Conservation (phyloP, 2,888 invertebrate genomes). For the Scaeva pyrastri region DNA sequence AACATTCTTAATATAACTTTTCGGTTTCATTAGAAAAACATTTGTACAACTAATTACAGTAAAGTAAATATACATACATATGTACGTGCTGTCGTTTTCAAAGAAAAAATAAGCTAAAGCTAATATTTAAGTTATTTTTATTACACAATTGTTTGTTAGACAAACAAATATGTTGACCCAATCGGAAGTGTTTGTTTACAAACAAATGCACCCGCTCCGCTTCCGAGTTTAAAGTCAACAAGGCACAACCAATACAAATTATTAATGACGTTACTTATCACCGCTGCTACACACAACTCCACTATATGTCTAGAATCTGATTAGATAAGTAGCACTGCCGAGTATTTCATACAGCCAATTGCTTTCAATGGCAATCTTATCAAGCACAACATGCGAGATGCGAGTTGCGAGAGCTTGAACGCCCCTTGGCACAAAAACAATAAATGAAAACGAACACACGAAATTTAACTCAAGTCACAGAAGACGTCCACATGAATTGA, state of each 20-base stretch:
- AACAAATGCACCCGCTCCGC: slow-evolving; percentile 29
- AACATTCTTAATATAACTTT: background rate
- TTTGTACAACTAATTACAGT: background rate
- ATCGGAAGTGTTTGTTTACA: slow-evolving; percentile 19
- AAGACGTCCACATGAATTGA: background rate
- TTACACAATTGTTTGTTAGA: background rate
- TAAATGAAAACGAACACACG: background rate
- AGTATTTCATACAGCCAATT: slow-evolving; percentile 33
- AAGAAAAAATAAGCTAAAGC: background rate
- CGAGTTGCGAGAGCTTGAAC: background rate
- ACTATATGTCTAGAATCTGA: slow-evolving; percentile 27
- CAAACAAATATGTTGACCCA: slow-evolving; percentile 14
- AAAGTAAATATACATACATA: background rate
- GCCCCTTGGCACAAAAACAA: background rate
- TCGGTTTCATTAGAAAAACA: background rate
- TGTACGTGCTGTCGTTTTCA: too few relatives aligned
- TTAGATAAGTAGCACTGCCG: slow-evolving; percentile 51
- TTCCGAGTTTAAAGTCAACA: slow-evolving; percentile 3
- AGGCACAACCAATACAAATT: slow-evolving; percentile 50
- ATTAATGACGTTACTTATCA: slow-evolving; percentile 19
- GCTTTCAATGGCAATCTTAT: slow-evolving; percentile 35
- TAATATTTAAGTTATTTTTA: slow-evolving; percentile 1
- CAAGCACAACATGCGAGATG: background rate
- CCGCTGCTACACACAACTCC: background rate
- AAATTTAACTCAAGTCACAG: background rate